Evolutionary conservation across 1,140 invertebrate species (phyloP).

Genomic region (Neuroterus valhalla): DNA sequence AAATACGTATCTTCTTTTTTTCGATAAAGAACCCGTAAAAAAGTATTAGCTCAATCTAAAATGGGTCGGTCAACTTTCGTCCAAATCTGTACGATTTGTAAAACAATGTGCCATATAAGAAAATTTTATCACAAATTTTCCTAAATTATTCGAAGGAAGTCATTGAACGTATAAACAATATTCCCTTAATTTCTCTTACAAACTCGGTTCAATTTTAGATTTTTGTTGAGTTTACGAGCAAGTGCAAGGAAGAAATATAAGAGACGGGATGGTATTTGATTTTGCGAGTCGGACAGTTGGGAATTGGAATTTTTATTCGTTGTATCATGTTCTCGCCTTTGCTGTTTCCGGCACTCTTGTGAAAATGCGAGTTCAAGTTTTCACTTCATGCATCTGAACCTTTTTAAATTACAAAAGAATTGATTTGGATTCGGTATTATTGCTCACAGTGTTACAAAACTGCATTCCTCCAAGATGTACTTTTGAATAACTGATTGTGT

Average conservation of each 20-base stretch:
- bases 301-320: constrained; percentile 28
- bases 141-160: no score
- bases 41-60: no score
- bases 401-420: background rate
- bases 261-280: constrained; percentile 7
- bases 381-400: background rate
- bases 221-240: background rate
- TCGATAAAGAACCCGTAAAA: no score
- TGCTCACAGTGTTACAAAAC: no score
- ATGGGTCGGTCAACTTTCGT: no score
- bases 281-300: background rate
- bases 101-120: no score
- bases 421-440: no score
- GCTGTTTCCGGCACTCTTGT: background rate
- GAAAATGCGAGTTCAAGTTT: background rate
- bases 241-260: constrained; percentile 6
- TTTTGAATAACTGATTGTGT: no score
- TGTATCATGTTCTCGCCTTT: background rate
- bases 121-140: no score
- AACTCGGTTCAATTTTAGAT: background rate
- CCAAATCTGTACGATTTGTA: no score
- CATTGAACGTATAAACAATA: background rate
- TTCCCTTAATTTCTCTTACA: background rate
- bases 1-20: no score
- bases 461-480: no score